Evolutionary conservation across 2,113 vertebrate species (phyloP), one percentile per base, ranked within the genome.

Genomic region (Vidua chalybeata): DNA sequence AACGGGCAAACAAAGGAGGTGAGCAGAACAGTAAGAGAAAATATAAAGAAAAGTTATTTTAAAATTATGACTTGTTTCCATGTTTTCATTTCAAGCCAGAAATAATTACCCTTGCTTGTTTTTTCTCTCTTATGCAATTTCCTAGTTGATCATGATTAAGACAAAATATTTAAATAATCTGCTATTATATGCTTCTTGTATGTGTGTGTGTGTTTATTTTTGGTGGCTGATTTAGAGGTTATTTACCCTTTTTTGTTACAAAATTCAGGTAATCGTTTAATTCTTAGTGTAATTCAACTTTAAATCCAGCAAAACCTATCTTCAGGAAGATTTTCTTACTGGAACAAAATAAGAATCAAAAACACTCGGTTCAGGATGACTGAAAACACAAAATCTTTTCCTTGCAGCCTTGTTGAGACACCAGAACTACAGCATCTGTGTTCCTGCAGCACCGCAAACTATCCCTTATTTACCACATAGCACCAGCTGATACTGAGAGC

Each of bases 391-490:
- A 66, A 58, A 31, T 3, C 2, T 26, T 77, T 37, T 74, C 28
- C 15, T 72, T 16, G 4, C 35, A 48, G 64, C n/a, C 43, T 33
- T 11, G 8, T 11, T 35, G 35, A 58, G 56, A 52, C 46, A 84
- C 20, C 39, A 78, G 33, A 55, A 75, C 52, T 78, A 55, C 0
- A 0, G 68, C 24, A 71, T 8, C 41, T 14, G 14, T 0, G 1
- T 51, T 95, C 30, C 41, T 74, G 35, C 45, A 82, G 61, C 61
- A 71, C 67, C 0, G 0, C 54, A 87, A 82, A 69, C 43, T 39
- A 23, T 15, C 27, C 27, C 51, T 71, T 84, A 74, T 71, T 67
- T 59, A 72, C 66, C 66, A 75, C 35, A n/a, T 3, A 58, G 39
- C 37, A 81, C 39, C 76, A 71, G 59, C 26, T 28, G 55, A 61